Evolutionary conservation across 2,113 vertebrate species (phyloP).

Genomic region (Mola mola): DNA sequence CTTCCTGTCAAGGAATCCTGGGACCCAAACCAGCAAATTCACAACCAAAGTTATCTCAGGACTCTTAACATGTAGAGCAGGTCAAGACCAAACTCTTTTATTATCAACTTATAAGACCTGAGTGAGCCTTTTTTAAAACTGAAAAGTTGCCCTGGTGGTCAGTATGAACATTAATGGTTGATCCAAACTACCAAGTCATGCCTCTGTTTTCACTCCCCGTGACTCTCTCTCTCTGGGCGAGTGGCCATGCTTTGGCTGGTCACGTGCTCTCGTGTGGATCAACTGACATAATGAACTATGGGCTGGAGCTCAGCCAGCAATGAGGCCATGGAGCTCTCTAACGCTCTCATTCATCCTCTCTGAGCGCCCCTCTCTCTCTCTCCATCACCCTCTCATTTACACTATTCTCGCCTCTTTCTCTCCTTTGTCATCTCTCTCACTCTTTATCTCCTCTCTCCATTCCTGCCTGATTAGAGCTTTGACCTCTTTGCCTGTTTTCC

Average conservation of each 20-base stretch:
- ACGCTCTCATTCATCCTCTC: constrained; percentile 37
- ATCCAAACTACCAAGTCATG: no score
- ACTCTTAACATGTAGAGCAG: no score
- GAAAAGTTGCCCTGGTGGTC: no score
- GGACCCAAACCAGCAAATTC: no score
- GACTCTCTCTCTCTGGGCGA: constrained; percentile 41
- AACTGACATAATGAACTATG: constrained; percentile 71
- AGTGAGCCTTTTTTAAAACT: no score
- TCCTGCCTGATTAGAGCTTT: neutral
- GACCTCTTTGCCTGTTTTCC: neutral
- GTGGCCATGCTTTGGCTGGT: constrained; percentile 44
- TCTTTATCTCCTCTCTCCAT: neutral
- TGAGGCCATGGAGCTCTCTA: constrained; percentile 33
- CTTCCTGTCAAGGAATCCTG: no score
- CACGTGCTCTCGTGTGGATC: constrained; percentile 55
- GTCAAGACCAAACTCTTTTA: no score
- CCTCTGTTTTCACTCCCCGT: neutral
- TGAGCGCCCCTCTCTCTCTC: neutral
- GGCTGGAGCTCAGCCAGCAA: constrained; percentile 61
- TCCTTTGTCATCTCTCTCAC: no score
- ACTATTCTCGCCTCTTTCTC: no score
- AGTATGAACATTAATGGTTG: no score
- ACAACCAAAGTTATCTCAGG: no score
- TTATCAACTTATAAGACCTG: no score
- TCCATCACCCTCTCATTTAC: constrained; percentile 13